Evolutionary conservation across 2,113 vertebrate species (phyloP), one percentile per base, ranked within the genome.

Genomic region (Nannospalax galili): DNA sequence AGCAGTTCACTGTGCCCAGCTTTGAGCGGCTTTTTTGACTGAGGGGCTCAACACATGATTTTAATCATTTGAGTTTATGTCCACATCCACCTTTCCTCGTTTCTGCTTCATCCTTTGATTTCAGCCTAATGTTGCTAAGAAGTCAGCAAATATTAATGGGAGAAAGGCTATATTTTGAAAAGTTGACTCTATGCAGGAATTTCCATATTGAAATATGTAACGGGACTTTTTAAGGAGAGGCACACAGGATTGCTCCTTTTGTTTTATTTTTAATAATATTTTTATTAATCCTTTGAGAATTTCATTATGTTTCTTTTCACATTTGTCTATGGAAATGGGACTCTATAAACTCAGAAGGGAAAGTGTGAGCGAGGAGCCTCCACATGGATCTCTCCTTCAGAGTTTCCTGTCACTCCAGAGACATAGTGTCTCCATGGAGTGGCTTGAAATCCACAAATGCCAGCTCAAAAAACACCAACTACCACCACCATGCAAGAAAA

Each of bases 31-130:
- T 30, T 87, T 82, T 74, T 30, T 42, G 35, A 58, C 37, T 56
- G 52, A 32, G 45, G 40, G 45, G 0, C 17, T 20, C 26, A 65
- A 84, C 40, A 22, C 12, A 20, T 35, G 65, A 67, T 62, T 65
- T 65, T 45, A 67, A 7, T 9, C 40, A 42, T 17, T 65, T 28
- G n/a, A 80, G 56, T 85, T 80, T 52, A 35, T 14, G 7, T 69
- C 40, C 62, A 84, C 17, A 28, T 67, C 45, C 28, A 24, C 19
- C 17, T 90, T 67, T 24, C 37, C 93, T 85, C 60, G 35, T 74
- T 67, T 93, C 45, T 90, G 42, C 48, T 93, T 80, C 86, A 62
- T 67, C 93, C 22, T 77, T 93, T 88, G 81, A 91, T 74, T 88
- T 84, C 52, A 73, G 69, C 28, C 28, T 82, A 28, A 92, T 35